Percentiles rank a stretch among this genome's conserved stretches.
Evolutionary conservation across 2,888 invertebrate species (phyloP).

Genomic region (Cordilura impudica): DNA sequence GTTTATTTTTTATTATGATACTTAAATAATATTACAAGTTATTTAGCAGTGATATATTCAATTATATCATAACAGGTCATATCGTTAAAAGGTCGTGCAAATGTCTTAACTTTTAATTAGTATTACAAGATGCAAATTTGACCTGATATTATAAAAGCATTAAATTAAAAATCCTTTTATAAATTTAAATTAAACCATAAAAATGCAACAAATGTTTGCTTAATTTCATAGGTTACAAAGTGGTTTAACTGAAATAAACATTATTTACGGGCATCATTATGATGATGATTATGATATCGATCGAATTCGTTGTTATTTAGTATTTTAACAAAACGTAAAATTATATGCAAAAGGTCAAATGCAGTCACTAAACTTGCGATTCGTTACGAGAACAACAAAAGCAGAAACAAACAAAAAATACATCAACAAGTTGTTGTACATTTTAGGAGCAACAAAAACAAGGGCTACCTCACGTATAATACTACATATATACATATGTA

Average conservation of each 20-base stretch:
- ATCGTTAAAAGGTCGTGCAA: too few species aligned
- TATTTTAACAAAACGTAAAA: constrained; percentile 11
- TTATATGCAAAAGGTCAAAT: constrained; percentile 56
- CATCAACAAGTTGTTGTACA: not conserved
- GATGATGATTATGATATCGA: constrained; percentile 39
- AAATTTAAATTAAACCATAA: constrained; percentile 32
- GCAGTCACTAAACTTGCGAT: constrained; percentile 57
- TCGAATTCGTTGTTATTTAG: constrained; percentile 31
- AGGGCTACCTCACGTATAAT: constrained; percentile 13
- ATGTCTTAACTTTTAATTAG: too few species aligned
- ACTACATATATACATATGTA: too few species aligned
- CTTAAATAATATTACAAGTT: not conserved
- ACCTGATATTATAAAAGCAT: too few species aligned
- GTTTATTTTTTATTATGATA: not conserved
- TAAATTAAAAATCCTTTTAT: not conserved
- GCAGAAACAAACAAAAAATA: not conserved
- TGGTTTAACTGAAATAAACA: constrained; percentile 53
- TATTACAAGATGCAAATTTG: too few species aligned
- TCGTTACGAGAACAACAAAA: constrained; percentile 23
- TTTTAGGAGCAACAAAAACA: constrained; percentile 27
- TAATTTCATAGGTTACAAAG: constrained; percentile 46
- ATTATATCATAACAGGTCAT: too few species aligned
- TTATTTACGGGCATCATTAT: constrained; percentile 34
- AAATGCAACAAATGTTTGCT: constrained; percentile 42
- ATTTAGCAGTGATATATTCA: not conserved